A percentile compares a stretch with the other conserved stretches of the same genome.
Evolutionary conservation across 2,113 vertebrate genomes (phyloP).

Genomic region (Epinephelus moara): DNA sequence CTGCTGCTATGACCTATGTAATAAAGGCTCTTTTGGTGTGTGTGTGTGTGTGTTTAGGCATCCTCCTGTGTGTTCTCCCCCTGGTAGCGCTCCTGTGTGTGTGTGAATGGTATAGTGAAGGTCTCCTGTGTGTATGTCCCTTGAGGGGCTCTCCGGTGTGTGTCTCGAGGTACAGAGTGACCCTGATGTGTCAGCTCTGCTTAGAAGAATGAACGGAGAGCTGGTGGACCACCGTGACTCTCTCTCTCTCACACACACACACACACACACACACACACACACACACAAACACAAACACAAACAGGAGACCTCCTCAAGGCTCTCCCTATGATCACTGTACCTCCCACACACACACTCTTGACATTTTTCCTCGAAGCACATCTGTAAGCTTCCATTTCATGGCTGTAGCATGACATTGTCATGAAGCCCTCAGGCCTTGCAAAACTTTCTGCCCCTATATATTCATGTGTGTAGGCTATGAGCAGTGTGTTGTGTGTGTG

Average conservation of each 20-base stretch:
- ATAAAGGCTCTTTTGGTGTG: conserved; percentile 66
- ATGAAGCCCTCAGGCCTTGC: conserved; percentile 40
- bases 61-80: conserved; percentile 24
- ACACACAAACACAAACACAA: conserved; percentile 32
- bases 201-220: conserved; percentile 66
- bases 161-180: conserved; percentile 75
- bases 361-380: conserved; percentile 65
- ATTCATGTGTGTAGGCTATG: conserved; percentile 5
- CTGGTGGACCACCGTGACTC: conserved; percentile 73
- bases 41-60: conserved; percentile 7
- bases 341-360: conserved; percentile 44
- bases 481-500: background rate
- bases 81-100: conserved; percentile 41
- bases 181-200: conserved; percentile 80
- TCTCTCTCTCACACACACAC: background rate
- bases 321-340: conserved; percentile 50
- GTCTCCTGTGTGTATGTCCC: conserved; percentile 57
- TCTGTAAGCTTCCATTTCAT: conserved; percentile 57
- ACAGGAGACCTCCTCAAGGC: conserved; percentile 43
- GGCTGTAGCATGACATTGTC: conserved; percentile 32
- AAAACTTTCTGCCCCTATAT: conserved; percentile 33
- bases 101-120: conserved; percentile 54
- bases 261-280: conserved; percentile 27
- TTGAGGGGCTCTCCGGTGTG: conserved; percentile 64
- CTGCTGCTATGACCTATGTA: conserved; percentile 64